These are phyloP conservation scores for Pachymerium ferrugineum DNA, from an alignment of 2,888 invertebrate genomes.

Conservation along the genomic window DNA sequence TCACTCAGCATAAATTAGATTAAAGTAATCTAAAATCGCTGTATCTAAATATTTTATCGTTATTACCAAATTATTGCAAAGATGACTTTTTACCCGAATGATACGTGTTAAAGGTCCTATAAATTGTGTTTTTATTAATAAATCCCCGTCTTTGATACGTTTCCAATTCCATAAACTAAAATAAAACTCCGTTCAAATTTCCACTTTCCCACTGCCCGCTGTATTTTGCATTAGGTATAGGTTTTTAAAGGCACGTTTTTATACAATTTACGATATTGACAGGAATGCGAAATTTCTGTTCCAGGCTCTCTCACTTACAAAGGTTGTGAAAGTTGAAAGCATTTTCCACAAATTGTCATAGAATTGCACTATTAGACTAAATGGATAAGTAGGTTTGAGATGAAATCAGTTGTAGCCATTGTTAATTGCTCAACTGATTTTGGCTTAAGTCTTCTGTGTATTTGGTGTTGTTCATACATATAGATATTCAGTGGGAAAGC, in stretches of 20 bases:
- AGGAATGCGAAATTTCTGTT: neutral
- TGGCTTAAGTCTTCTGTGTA: constrained; percentile 27
- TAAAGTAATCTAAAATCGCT: too few relatives aligned
- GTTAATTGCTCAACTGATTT: neutral
- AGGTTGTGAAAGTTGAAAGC: constrained; percentile 21
- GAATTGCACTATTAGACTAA: constrained; percentile 22
- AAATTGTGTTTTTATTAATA: neutral
- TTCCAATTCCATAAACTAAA: too few relatives aligned
- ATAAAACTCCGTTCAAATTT: neutral
- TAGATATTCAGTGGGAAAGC: constrained; percentile 25
- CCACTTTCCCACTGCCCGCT: constrained; percentile 17
- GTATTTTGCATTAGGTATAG: neutral
- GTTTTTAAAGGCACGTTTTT: neutral
- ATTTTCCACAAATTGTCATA: constrained; percentile 27
- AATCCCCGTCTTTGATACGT: constrained; percentile 20
- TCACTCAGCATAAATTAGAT: too few relatives aligned
- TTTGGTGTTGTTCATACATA: constrained; percentile 14
- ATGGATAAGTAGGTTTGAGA: constrained; percentile 19
- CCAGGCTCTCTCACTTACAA: constrained; percentile 11
- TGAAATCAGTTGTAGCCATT: neutral
- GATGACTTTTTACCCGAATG: neutral
- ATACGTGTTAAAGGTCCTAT: constrained; percentile 19
- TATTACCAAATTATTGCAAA: neutral
- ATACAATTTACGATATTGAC: neutral
- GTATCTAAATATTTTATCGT: neutral